Conservation (phyloP, 1,140 invertebrate genomes). For the Drosophila sulfurigaster region DNA sequence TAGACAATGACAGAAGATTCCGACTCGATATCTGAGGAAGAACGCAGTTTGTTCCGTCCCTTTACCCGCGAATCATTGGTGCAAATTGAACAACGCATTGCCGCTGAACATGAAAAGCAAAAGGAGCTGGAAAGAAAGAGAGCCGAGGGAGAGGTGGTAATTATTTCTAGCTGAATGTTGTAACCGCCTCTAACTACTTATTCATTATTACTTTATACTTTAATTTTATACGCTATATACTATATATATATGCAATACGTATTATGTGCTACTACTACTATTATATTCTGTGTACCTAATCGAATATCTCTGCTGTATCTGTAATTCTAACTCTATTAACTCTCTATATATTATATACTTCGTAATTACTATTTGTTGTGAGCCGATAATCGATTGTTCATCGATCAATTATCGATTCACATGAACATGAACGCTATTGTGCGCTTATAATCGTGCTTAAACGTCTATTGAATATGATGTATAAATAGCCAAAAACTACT, state of each 20-base stretch:
- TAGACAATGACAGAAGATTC: conserved; percentile 95
- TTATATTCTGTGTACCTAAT: conserved; percentile 44
- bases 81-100: conserved; percentile 96
- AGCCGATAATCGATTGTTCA: conserved; percentile 18
- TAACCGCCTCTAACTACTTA: conserved; percentile 15
- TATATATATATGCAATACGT: conserved; percentile 30
- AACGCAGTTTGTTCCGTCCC: conserved; percentile 97
- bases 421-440: conserved; percentile 54
- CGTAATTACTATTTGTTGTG: not conserved
- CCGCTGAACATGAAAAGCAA: conserved; percentile 97
- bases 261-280: conserved; percentile 43
- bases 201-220: conserved; percentile 17
- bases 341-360: not conserved
- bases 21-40: conserved; percentile 95
- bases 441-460: conserved; percentile 77
- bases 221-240: conserved; percentile 10
- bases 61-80: conserved; percentile 98
- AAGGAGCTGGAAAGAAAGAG: conserved; percentile 97
- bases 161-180: conserved; percentile 82
- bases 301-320: conserved; percentile 7
- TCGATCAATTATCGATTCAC: conserved; percentile 26
- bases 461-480: conserved; percentile 66
- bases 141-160: conserved; percentile 95
- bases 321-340: conserved; percentile 3
- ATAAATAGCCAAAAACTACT: conserved; percentile 33